Base-by-base conservation (phyloP, 2,797 vertebrate genomes). In the Peromyscus eremicus region DNA sequence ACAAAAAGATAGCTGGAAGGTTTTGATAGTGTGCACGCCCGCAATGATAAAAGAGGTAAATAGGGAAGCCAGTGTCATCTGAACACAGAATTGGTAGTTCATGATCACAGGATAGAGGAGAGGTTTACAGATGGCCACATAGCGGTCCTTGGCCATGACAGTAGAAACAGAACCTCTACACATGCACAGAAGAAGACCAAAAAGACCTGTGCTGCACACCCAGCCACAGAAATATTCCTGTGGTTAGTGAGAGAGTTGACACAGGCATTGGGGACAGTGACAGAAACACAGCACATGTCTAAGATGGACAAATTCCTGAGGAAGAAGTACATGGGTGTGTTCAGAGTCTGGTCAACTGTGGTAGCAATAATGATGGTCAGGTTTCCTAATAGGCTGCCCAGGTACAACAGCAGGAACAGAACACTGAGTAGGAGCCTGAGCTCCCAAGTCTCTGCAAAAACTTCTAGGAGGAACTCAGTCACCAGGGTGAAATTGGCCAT, bases 1-100 rank as follows among this genome's bases (percentile, higher is more conserved):
- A 57, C 92, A 92, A n/a, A 95, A 95, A 0, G 93, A 68, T 1
- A 96, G 37, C 5, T 6, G 16, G 62, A 97, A 97, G 0, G 91
- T 97, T 32, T 81, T 80, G 8, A 29, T 3, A 2, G 91, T 96
- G 10, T 97, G 94, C 1, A 92, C 34, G 57, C 23, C 76, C 46
- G 94, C 68, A 75, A 89, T 60, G 19, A 89, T 2, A 4, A 96
- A n/a, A 7, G 92, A 89, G 25, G n/a, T 73, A 64, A 92, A 4
- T 6, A 97, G 10, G 2, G 81, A 96, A 3, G 70, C 27, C 25
- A 91, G 16, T 52, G 62, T 68, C 43, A 32, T 32, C 25, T 40
- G 76, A 40, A 68, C 76, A 55, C 76, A 80, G 34, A 91, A 21
- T 29, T 55, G 60, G n/a, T 80, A 34, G 6, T 55, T 91, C 89